Base-by-base conservation (phyloP, 2,113 vertebrate genomes). In the Tupaia chinensis region DNA sequence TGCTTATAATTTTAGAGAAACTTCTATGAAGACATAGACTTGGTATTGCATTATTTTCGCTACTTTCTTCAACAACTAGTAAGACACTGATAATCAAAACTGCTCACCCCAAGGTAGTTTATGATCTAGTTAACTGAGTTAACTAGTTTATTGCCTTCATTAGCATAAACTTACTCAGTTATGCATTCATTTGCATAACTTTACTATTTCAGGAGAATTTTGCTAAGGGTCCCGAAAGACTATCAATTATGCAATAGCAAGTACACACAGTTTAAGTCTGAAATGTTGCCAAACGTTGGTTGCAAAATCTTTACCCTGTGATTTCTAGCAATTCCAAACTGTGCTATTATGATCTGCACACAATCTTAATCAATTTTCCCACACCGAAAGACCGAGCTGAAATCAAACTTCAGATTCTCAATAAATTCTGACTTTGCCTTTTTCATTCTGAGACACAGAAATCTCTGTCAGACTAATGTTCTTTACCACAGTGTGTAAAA, bases 321-420 rank as follows among this genome's bases (percentile, higher is more conserved):
- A 2, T 60, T 86, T 79, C 25, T 13, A 79, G 20, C 11, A 65
- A 15, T 56, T 76, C 27, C 88, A 69, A 90, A 84, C 25, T 60
- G 27, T 86, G 69, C 9, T 61, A 7, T 78, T 78, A 94, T 6
- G 29, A 22, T 53, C 7, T 20, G 90, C 74, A 77, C 3, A 32
- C 7, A 54, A 53, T 61, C 8, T 14, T 61, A 77, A 73, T 88
- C 14, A 69, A 56, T 56, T 66, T 5, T 2, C 23, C 5, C 32
- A 25, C 11, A 66, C 32, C 54, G 20, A 93, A 91, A 87, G 32
- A 54, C 3, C 1, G 22, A 79, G 6, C 3, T 93, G 32, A 86
- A 87, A 56, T 3, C 16, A 89, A 72, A 34, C 63, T 95, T 87
- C 25, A 94, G 69, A 93, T 73, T 78, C 17, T 86, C 23, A 53